Percentiles rank a stretch among this genome's conserved stretches.
Evolutionary conservation across 2,888 invertebrate species (phyloP).

Genomic region (Sipha maydis): DNA sequence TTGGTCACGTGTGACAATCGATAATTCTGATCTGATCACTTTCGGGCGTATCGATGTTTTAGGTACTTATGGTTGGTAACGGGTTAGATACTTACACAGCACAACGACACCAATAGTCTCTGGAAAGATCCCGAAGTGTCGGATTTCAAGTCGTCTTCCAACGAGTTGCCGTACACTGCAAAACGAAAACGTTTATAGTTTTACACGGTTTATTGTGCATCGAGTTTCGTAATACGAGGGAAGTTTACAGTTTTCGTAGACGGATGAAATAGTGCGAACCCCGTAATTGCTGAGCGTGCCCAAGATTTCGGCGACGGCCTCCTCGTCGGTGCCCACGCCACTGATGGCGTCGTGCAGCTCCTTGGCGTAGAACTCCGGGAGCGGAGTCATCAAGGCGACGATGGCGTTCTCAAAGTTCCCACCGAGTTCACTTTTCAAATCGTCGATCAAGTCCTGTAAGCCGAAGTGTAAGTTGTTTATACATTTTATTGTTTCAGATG

Average conservation of each 20-base stretch:
- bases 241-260: constrained; percentile 67
- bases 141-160: constrained; percentile 87
- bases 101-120: constrained; percentile 86
- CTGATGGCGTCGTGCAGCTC: constrained; percentile 69
- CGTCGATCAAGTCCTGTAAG: constrained; percentile 67
- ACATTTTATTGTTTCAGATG: background rate
- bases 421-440: constrained; percentile 69
- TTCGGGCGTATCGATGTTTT: background rate
- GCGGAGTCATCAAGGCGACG: constrained; percentile 69
- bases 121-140: constrained; percentile 97
- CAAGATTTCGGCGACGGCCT: constrained; percentile 69
- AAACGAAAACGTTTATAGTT: constrained; percentile 62
- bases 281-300: constrained; percentile 69
- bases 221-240: background rate
- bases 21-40: background rate
- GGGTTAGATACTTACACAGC: constrained; percentile 70
- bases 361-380: constrained; percentile 69
- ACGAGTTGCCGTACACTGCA: constrained; percentile 80
- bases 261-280: constrained; percentile 66
- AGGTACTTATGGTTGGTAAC: background rate
- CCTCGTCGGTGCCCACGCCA: constrained; percentile 69
- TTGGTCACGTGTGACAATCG: too few relatives aligned
- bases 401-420: constrained; percentile 70
- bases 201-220: background rate
- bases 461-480: background rate